Base-by-base conservation (phyloP, 1,140 invertebrate species). In the Drosophila fuyamai region DNA sequence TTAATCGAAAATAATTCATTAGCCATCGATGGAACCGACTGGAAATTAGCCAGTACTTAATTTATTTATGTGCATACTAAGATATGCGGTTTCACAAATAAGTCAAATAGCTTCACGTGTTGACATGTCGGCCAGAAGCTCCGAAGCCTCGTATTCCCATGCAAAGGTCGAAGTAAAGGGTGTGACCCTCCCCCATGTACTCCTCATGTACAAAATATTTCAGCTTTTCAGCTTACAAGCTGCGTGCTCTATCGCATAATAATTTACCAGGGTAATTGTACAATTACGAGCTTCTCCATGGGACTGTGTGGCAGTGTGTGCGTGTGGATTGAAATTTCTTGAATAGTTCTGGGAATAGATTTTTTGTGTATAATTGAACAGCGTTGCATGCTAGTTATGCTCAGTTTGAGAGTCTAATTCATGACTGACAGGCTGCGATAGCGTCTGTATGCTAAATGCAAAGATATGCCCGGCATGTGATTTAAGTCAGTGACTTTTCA, bases 171-270 rank as follows among this genome's bases (percentile, higher is more conserved):
- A 27, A 27, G 29, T 18, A 66, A 79, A 72, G 56, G 77, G 77
- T 71, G 60, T 51, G 51, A 8, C 36, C 10, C 14, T 4, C 0
- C 12, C n/a, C 23, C 23, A 23, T 23, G 23, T 23, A 1, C 53
- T 38, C 9, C 36, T 29, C 47, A 14, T 57, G 47, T 41, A 66
- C 9, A 44, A 46, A 62, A 72, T 66, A 47, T 67, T 65, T 74
- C 58, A 70, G 62, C 57, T 79, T 80, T 61, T 76, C 71, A 66
- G 61, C 59, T 70, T 75, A 79, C 77, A 67, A 65, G 77, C 76
- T 89, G 84, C 84, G 76, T 89, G 84, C 73, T 78, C 78, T 89
- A 88, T 88, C 84, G 84, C 80, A 89, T 89, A 89, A 88, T 84
- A 88, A 88, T 81, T 88, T 88, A 76, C 59, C 77, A 13, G 60